Evolutionary conservation across 2,888 invertebrate genomes (phyloP).

Genomic region (Pandemis corylana): DNA sequence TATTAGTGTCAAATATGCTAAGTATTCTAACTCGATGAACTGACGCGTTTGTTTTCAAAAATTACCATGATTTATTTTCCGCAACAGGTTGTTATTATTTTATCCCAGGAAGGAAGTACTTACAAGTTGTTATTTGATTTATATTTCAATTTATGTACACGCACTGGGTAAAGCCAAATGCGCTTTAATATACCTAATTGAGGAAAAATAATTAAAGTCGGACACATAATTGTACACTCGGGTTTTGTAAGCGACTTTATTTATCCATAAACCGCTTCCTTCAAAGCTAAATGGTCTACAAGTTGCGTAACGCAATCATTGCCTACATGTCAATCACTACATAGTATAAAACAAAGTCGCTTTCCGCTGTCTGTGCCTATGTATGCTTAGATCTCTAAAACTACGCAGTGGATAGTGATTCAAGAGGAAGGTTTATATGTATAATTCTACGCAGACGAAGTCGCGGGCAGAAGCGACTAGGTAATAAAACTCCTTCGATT

Average conservation of each 20-base stretch:
- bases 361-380: too few relatives aligned
- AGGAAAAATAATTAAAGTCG: background rate
- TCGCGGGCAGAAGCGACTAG: too few relatives aligned
- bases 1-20: background rate
- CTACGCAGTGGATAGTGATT: too few relatives aligned
- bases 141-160: background rate
- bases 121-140: background rate
- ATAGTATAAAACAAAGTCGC: too few relatives aligned
- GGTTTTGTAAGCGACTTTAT: conserved; percentile 6
- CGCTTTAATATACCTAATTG: background rate
- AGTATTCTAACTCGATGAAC: background rate
- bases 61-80: conserved; percentile 1
- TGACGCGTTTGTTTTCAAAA: background rate
- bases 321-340: background rate
- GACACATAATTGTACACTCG: background rate
- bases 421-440: too few relatives aligned
- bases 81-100: background rate
- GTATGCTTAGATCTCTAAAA: too few relatives aligned
- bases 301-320: conserved; percentile 23
- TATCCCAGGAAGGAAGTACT: background rate
- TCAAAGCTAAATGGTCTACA: conserved; percentile 23
- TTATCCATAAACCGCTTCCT: conserved; percentile 15
- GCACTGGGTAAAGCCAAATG: background rate
- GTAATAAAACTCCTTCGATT: background rate
- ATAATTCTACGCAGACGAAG: too few relatives aligned